Percentiles rank a stretch among this genome's conserved stretches.
Evolutionary conservation across 2,888 invertebrate genomes (phyloP).

Genomic region (Boloria selene): DNA sequence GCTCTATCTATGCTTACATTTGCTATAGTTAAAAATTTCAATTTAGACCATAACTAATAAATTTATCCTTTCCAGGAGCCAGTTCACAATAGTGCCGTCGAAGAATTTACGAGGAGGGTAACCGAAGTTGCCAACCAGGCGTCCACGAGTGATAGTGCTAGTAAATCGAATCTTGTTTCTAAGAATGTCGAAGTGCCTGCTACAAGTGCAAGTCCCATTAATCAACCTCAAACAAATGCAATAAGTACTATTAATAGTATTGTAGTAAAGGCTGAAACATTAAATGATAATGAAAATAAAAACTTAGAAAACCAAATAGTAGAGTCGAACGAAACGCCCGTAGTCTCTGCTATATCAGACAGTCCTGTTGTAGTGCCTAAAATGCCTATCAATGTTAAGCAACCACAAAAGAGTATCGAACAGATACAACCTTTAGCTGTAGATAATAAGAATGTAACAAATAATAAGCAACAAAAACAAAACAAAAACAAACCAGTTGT

Average conservation of each 20-base stretch:
- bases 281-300: slow-evolving; percentile 72
- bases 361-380: slow-evolving; percentile 85
- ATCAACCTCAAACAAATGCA: slow-evolving; percentile 68
- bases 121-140: slow-evolving; percentile 71
- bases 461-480: slow-evolving; percentile 61
- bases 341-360: slow-evolving; percentile 87
- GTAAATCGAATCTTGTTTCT: slow-evolving; percentile 58
- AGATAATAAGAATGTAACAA: slow-evolving; percentile 65
- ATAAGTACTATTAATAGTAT: slow-evolving; percentile 73
- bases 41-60: not conserved
- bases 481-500: slow-evolving; percentile 64
- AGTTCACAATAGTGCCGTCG: slow-evolving; percentile 64
- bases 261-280: slow-evolving; percentile 73
- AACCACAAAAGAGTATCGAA: slow-evolving; percentile 68
- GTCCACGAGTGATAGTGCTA: slow-evolving; percentile 55
- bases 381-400: slow-evolving; percentile 72
- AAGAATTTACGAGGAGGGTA: slow-evolving; percentile 77
- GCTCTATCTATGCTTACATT: no score
- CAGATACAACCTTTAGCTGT: slow-evolving; percentile 59
- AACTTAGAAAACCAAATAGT: slow-evolving; percentile 66
- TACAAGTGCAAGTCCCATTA: slow-evolving; percentile 55
- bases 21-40: no score
- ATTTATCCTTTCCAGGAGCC: slow-evolving; percentile 53
- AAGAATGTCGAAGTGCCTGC: slow-evolving; percentile 61
- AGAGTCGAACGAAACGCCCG: slow-evolving; percentile 80